These are phyloP conservation scores for Diprion similis DNA, from an alignment of 1,140 invertebrate genomes.

Conservation along the genomic window DNA sequence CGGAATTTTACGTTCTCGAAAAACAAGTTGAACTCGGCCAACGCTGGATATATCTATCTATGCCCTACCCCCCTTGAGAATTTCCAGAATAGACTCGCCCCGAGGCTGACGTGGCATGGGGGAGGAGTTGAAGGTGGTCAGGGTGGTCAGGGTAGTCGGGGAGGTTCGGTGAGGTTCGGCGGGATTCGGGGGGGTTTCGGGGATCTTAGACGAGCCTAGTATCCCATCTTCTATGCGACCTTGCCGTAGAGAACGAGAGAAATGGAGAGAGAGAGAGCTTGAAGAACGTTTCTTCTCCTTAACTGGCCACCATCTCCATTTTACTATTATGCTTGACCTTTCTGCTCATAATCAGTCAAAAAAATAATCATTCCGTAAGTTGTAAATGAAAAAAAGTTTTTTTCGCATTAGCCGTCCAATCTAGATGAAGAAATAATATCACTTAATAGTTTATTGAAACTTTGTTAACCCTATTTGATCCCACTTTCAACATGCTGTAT, in stretches of 20 bases:
- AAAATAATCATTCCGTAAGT: no score
- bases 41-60: not conserved
- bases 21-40: constrained; percentile 8
- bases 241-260: not conserved
- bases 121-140: constrained; percentile 6
- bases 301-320: not conserved
- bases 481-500: no score
- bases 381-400: no score
- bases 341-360: no score
- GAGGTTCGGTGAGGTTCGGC: not conserved
- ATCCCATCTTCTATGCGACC: no score
- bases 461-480: no score
- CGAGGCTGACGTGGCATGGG: not conserved
- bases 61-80: not conserved
- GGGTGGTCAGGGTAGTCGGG: constrained; percentile 6
- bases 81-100: not conserved
- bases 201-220: not conserved
- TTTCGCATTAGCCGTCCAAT: no score
- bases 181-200: not conserved
- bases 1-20: constrained; percentile 37
- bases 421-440: no score
- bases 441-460: no score
- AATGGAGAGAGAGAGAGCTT: not conserved
- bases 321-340: not conserved
- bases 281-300: not conserved